phyloP scores from a whole-genome alignment of 1,140 invertebrate genomes.

The Pentalonia nigronervosa region DNA sequence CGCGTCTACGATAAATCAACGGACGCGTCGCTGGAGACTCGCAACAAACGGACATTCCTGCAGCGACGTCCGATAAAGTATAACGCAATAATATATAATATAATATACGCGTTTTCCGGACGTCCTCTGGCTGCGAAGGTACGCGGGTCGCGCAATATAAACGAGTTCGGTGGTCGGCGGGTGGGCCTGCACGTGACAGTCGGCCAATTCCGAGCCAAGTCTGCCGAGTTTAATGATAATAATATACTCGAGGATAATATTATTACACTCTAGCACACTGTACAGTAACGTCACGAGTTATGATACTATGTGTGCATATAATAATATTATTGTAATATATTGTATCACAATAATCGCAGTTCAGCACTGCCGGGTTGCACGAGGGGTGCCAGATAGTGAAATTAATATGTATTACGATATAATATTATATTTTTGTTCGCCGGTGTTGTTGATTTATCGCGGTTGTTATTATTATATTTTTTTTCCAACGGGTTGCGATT shows the following conservation, averaged over 20 bases:
- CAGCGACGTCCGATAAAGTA: slow-evolving; percentile 8
- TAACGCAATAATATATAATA: not conserved
- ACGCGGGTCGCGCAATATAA: not conserved
- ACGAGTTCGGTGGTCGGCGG: not conserved
- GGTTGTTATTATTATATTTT: not conserved
- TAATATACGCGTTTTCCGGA: slow-evolving; percentile 4
- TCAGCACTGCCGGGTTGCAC: not conserved
- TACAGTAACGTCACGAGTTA: not conserved
- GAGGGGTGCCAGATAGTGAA: not conserved
- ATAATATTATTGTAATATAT: not conserved
- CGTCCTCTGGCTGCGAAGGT: not conserved
- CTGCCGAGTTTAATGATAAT: not conserved
- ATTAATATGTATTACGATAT: not conserved
- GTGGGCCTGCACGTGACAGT: not conserved
- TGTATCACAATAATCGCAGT: not conserved
- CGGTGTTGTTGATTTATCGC: not conserved
- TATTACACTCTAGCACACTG: not conserved
- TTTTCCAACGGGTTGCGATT: not conserved
- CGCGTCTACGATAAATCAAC: slow-evolving; percentile 17
- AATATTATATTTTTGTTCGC: not conserved
- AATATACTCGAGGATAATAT: not conserved
- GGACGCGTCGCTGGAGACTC: slow-evolving; percentile 14
- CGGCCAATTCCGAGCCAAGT: not conserved
- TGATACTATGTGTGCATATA: not conserved
- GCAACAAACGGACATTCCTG: not conserved